Evolutionary conservation across 1,140 invertebrate genomes (phyloP), one percentile per base, ranked within the genome.

Genomic region (Theocolax elegans): DNA sequence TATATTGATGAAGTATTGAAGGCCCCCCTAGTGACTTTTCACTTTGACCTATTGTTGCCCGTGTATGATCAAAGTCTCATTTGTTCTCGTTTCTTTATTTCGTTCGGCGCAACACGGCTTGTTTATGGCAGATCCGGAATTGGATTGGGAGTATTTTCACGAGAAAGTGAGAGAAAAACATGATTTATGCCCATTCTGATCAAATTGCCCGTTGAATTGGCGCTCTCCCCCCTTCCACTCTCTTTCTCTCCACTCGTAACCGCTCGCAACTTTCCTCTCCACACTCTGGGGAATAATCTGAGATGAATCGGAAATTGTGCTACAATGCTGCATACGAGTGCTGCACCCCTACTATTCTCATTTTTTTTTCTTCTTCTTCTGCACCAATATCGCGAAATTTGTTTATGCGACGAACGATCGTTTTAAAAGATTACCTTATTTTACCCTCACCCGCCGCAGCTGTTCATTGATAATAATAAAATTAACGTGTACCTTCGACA

Each of bases 281-380:
- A n/a, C n/a, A n/a, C n/a, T n/a, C 25, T 21, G 42, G 42, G 42
- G 27, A 21, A 48, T 62, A 13, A 62, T 62, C 58, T 62, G 21
- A 62, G 58, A 46, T 46, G 58, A 62, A 62, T 46, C 58, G 58
- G 42, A 46, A 62, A 46, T 62, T 62, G 58, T 25, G 58, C 54
- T 17, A 44, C 42, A 44, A 49, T 49, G 19, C 17, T 10, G 15
- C 42, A 44, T n/a, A 19, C n/a, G n/a, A n/a, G 29, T 12, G 13
- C 53, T 19, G 6, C 17, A n/a, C n/a, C 42, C n/a, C 17, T 35
- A 35, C 10, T 35, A 10, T n/a, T n/a, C n/a, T n/a, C n/a, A n/a
- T 35, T 35, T 35, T 35, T 35, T 46, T 46, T 46, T 46, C 42
- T 46, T 46, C n/a, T 46, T 35, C 31, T 35, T 35, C n/a, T n/a